Conservation (phyloP, 2,113 vertebrate species). For the Urocitellus parryii region DNA sequence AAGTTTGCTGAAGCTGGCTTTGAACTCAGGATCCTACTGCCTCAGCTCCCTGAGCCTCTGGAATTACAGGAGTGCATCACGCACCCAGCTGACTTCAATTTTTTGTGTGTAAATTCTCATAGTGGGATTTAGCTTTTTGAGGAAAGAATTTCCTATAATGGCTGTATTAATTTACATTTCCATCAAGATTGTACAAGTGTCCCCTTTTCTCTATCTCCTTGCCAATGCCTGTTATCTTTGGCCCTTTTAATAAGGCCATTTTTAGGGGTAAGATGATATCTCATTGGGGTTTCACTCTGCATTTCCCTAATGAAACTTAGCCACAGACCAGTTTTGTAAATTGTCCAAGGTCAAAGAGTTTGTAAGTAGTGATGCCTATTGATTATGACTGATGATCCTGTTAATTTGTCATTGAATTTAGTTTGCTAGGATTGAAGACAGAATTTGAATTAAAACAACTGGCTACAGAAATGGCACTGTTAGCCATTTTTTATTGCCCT, state of each 20-base stretch:
- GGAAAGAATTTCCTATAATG: not conserved
- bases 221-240: not conserved
- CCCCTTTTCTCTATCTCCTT: too few relatives aligned
- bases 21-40: too few relatives aligned
- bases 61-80: too few relatives aligned
- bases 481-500: not conserved
- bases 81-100: too few relatives aligned
- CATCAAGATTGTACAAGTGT: accelerated
- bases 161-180: not conserved
- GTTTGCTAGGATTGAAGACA: not conserved
- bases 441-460: not conserved
- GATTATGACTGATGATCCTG: not conserved
- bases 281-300: too few relatives aligned
- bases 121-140: not conserved
- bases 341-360: not conserved
- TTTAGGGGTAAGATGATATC: not conserved
- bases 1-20: too few relatives aligned
- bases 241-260: not conserved
- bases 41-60: too few relatives aligned
- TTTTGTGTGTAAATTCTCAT: not conserved
- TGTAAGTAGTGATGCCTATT: not conserved
- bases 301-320: not conserved
- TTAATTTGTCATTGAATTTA: too few relatives aligned
- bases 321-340: not conserved
- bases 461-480: not conserved